A percentile compares a stretch with the other conserved stretches of the same genome.
phyloP scores from a whole-genome alignment of 2,888 invertebrate species.

The Micropterix aruncella region DNA sequence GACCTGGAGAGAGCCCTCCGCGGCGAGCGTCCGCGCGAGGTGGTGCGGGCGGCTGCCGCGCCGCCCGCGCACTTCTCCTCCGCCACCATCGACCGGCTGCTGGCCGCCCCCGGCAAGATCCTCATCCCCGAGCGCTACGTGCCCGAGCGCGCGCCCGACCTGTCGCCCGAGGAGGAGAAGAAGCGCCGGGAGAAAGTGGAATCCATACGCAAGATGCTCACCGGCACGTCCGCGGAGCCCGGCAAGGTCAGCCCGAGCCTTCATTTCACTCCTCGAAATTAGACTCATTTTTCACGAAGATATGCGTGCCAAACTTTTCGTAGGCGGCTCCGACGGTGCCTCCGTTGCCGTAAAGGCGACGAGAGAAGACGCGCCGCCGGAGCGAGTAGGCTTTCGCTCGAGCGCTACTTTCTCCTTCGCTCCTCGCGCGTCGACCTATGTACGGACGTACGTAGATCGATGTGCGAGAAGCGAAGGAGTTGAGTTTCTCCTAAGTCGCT shows the following conservation, averaged over 20 bases:
- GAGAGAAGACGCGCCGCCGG: too few relatives aligned
- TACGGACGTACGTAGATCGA: too few relatives aligned
- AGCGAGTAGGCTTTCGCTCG: too few relatives aligned
- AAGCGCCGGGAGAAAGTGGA: constrained; percentile 78
- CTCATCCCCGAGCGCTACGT: constrained; percentile 85
- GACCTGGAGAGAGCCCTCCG: constrained; percentile 78
- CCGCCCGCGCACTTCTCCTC: constrained; percentile 54
- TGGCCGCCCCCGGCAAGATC: constrained; percentile 82
- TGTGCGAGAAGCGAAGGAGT: too few relatives aligned
- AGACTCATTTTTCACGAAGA: too few relatives aligned
- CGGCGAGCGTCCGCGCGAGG: constrained; percentile 60
- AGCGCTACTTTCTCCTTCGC: too few relatives aligned
- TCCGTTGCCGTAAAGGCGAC: too few relatives aligned
- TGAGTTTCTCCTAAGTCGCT: too few relatives aligned
- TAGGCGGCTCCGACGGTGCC: too few relatives aligned
- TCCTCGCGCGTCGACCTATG: too few relatives aligned
- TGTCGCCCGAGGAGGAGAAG: constrained; percentile 73
- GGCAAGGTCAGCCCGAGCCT: constrained; percentile 28
- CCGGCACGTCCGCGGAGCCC: constrained; percentile 46
- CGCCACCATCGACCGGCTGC: constrained; percentile 72
- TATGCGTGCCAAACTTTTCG: too few relatives aligned
- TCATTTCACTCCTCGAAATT: too few relatives aligned
- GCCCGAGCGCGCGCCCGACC: constrained; percentile 73
- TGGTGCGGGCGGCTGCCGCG: constrained; percentile 68
- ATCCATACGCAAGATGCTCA: constrained; percentile 81